phyloP scores from a whole-genome alignment of 2,888 invertebrate species.

The Agapetus fuscipes region DNA sequence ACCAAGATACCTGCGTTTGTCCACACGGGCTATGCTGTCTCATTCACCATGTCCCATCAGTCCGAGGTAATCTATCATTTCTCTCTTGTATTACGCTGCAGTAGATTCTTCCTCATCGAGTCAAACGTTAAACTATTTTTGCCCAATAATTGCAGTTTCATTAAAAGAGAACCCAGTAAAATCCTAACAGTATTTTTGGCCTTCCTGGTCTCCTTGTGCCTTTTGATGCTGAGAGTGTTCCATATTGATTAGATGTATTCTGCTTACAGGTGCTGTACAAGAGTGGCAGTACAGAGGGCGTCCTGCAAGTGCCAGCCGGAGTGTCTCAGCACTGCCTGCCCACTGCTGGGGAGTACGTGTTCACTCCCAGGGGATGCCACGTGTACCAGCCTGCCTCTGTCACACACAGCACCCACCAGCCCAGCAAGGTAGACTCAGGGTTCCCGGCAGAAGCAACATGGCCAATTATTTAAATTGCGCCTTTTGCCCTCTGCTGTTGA shows the following conservation, averaged over 20 bases:
- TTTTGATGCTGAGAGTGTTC: no score
- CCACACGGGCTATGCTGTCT: slow-evolving; percentile 71
- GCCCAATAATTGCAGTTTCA: no score
- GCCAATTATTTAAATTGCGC: slow-evolving; percentile 25
- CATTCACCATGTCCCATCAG: slow-evolving; percentile 62
- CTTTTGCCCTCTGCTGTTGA: no score
- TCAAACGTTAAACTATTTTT: no score
- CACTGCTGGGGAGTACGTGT: slow-evolving; percentile 55
- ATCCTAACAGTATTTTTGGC: no score
- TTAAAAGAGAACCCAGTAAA: no score
- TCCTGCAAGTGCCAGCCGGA: slow-evolving; percentile 49
- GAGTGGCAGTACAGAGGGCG: slow-evolving; percentile 24
- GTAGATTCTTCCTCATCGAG: no score
- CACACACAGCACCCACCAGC: slow-evolving; percentile 17
- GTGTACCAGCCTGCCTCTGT: slow-evolving; percentile 44
- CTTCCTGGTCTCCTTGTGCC: no score
- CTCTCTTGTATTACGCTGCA: no score
- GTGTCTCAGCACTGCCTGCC: slow-evolving; percentile 66
- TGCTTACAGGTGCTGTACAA: slow-evolving; percentile 44
- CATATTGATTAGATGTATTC: no score
- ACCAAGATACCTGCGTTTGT: slow-evolving; percentile 60
- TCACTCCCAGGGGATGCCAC: slow-evolving; percentile 75
- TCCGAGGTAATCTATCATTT: slow-evolving; percentile 37
- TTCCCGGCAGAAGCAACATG: slow-evolving; percentile 1
- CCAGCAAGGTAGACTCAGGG: slow-evolving; percentile 24